Base-by-base conservation (phyloP, 2,888 invertebrate species). In the Dasysyrphus tricinctus region DNA sequence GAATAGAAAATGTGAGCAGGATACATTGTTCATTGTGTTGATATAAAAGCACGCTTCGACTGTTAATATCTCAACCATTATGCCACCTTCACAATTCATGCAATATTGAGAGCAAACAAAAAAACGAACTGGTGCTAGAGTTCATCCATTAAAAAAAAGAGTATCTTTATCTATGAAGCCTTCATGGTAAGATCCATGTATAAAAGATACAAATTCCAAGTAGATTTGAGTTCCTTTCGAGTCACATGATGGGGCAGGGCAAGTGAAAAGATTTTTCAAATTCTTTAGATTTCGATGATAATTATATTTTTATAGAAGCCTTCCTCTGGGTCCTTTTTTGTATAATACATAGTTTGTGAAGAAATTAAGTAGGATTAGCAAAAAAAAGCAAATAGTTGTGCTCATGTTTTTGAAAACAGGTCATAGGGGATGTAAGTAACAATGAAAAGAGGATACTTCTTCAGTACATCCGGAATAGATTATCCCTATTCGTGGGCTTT, bases 401-500 rank as follows among this genome's bases (percentile, higher is more conserved):
- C 39, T 39, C 39, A 37, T 57, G 34, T n/a, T 32, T 57, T 14
- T 2, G 61, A 9, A 54, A 67, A 77, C 72, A 80, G 84, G 84
- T 85, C 85, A 81, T 57, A 81, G 69, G 61, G 44, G 61, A 49
- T 29, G 29, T 29, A 5, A 32, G 49, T 49, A 49, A 80, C 73
- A 80, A 81, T 85, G 39, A 8, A 37, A 39, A 73, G 32, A 69
- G 54, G 59, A 51, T 76, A 29, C 42, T 67, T 32, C 2, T 7
- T 75, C 42, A 77, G 16, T 19, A 74, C 85, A 81, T 85, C 85
- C 85, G 85, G 74, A 85, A 81, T 49, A 81, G 81, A 81, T 85
- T 77, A 85, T 81, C 80, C 39, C 69, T 73, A 67, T 80, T 85
- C 49, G 14, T 56, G 73, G 54, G 67, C 57, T 73, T 47, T 80